These are phyloP conservation scores for Petrocephalus schoutedeni DNA, from an alignment of 2,797 vertebrate genomes.

Conservation along the genomic window DNA sequence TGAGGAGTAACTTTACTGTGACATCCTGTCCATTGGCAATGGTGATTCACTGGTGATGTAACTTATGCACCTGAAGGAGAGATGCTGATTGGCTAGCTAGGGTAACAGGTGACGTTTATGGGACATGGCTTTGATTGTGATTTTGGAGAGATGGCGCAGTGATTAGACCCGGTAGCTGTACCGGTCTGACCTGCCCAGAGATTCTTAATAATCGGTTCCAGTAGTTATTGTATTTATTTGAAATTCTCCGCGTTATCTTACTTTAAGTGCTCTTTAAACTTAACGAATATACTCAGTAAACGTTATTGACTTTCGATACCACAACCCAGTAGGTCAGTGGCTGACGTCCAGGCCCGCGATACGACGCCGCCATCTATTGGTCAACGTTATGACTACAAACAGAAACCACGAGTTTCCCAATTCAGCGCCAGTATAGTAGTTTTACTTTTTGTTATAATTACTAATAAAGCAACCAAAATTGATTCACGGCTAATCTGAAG, in stretches of 20 bases:
- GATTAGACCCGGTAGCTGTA: not conserved
- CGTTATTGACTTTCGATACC: too few relatives aligned
- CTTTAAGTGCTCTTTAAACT: too few relatives aligned
- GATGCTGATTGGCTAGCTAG: not conserved
- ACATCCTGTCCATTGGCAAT: not conserved
- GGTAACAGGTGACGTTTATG: not conserved
- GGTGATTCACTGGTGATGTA: not conserved
- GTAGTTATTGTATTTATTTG: too few relatives aligned
- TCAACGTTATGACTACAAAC: not conserved
- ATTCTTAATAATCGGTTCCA: too few relatives aligned
- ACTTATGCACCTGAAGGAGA: not conserved
- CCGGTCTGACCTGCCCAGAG: not conserved
- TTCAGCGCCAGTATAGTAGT: too few relatives aligned
- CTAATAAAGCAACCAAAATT: too few relatives aligned
- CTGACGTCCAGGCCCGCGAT: not conserved
- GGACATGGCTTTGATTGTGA: not conserved
- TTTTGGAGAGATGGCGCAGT: not conserved
- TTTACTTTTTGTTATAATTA: too few relatives aligned
- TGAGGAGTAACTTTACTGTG: not conserved
- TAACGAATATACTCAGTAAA: too few relatives aligned
- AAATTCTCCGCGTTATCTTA: too few relatives aligned
- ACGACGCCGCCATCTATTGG: not conserved
- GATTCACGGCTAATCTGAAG: too few relatives aligned
- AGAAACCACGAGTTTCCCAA: too few relatives aligned
- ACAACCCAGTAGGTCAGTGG: not conserved